A percentile compares a stretch with the other conserved stretches of the same genome.
Evolutionary conservation across 2,113 vertebrate genomes (phyloP).

Genomic region (Manacus vitellinus): DNA sequence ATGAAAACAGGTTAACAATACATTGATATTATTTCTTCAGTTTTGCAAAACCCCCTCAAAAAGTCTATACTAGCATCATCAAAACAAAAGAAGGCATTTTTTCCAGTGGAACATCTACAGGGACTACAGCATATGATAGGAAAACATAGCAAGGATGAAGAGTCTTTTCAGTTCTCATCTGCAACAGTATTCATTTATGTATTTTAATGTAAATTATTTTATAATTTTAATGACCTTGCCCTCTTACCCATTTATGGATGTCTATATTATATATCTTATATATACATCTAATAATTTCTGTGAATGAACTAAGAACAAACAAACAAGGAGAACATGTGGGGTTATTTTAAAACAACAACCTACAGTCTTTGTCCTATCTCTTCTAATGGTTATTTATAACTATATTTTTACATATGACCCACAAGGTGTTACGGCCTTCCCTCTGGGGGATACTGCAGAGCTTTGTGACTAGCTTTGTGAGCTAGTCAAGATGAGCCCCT

Average conservation of each 20-base stretch:
- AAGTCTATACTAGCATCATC: not conserved
- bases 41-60: not conserved
- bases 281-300: not conserved
- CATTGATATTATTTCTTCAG: not conserved
- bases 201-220: not conserved
- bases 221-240: not conserved
- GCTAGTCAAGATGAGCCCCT: not conserved
- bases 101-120: not conserved
- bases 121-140: not conserved
- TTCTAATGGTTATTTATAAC: not conserved
- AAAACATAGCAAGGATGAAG: not conserved
- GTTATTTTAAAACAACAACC: not conserved
- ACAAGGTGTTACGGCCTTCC: not conserved
- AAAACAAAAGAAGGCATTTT: not conserved
- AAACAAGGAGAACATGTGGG: not conserved
- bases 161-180: not conserved
- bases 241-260: not conserved
- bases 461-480: not conserved
- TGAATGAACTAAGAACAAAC: not conserved
- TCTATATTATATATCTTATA: not conserved
- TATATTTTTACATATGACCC: not conserved
- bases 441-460: not conserved
- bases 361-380: not conserved
- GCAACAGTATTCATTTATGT: not conserved
- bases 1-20: not conserved